Evolutionary conservation across 2,797 vertebrate genomes (phyloP).

Genomic region (Cryptoblepharus egeriae): DNA sequence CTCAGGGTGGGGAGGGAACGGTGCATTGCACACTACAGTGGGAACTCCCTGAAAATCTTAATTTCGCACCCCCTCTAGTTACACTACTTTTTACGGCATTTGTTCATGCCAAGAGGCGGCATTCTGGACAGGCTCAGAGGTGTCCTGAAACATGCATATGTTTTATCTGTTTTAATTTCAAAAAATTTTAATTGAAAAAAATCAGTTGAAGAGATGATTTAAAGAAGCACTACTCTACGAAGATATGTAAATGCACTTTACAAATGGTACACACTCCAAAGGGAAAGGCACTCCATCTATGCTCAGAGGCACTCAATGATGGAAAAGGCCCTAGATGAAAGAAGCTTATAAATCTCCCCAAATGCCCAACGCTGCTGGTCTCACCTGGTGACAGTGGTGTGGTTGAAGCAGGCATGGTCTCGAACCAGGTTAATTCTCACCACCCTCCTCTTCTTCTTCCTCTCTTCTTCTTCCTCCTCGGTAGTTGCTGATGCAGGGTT

Average conservation of each 20-base stretch:
- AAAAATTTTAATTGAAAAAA: no score
- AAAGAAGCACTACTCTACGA: background rate
- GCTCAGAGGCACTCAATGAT: background rate
- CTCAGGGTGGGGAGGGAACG: no score
- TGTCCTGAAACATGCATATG: no score
- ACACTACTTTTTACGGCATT: no score
- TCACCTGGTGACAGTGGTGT: constrained; percentile 45
- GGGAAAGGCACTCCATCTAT: background rate
- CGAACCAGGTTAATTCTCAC: background rate
- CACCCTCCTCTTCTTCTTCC: background rate
- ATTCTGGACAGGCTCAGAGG: no score
- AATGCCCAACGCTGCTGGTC: background rate
- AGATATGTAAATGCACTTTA: background rate
- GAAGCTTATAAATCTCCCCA: background rate
- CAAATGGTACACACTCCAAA: no score
- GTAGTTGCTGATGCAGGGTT: constrained; percentile 11
- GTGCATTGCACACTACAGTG: no score
- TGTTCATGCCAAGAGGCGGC: no score
- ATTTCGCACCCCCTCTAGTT: no score
- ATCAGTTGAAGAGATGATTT: no score
- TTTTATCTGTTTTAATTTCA: background rate
- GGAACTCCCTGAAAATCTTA: no score
- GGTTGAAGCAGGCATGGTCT: background rate
- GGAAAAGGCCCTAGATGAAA: background rate
- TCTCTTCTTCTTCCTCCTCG: background rate